Percentiles rank a stretch among this genome's conserved stretches.
These are phyloP conservation scores for Albula goreensis DNA, from an alignment of 2,113 vertebrate genomes.

Conservation along the genomic window DNA sequence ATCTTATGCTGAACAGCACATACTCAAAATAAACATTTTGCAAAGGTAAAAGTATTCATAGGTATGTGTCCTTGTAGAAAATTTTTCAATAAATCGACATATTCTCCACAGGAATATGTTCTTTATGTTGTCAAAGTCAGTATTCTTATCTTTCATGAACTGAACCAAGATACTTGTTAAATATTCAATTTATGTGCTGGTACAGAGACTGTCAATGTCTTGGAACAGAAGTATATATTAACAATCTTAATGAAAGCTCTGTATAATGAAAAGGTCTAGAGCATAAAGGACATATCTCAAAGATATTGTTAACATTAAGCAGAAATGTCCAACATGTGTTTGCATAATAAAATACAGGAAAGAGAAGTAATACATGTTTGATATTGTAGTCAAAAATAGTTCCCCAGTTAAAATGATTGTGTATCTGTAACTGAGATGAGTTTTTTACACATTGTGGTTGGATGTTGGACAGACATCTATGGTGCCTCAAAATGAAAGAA, in stretches of 20 bases:
- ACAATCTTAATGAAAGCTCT: background rate
- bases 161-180: too few species aligned
- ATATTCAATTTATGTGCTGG: background rate
- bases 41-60: too few species aligned
- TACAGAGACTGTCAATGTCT: background rate
- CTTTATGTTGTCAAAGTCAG: too few species aligned
- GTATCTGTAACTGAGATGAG: background rate
- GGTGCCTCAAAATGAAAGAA: background rate
- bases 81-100: too few species aligned
- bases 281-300: background rate
- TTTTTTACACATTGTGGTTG: background rate
- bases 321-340: background rate
- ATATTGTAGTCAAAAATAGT: background rate
- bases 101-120: too few species aligned
- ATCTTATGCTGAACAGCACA: too few species aligned
- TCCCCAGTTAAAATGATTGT: background rate
- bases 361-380: background rate
- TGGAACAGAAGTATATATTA: background rate
- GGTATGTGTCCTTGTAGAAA: too few species aligned
- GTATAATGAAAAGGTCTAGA: background rate
- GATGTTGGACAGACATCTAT: background rate
- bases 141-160: too few species aligned
- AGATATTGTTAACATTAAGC: background rate
- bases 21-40: too few species aligned
- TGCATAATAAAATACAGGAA: background rate